phyloP scores from a whole-genome alignment of 2,888 invertebrate genomes.

The Chesias legatella region DNA sequence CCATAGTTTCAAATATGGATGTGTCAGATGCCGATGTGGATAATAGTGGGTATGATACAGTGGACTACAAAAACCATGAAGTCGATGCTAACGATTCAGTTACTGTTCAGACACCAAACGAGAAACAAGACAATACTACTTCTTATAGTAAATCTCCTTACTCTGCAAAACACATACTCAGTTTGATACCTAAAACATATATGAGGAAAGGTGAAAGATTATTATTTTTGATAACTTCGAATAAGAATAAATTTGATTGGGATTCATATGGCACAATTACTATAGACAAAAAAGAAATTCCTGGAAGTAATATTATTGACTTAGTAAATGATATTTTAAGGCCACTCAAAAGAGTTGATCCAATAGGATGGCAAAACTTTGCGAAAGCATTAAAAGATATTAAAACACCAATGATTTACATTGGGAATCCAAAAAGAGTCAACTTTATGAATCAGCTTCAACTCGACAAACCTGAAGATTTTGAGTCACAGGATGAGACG shows the following conservation, averaged over 20 bases:
- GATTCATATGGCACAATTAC: conserved; percentile 25
- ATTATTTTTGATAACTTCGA: conserved; percentile 13
- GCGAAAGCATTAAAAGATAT: conserved; percentile 27
- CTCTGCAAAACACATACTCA: conserved; percentile 12
- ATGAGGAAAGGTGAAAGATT: conserved; percentile 23
- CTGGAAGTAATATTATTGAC: conserved; percentile 34
- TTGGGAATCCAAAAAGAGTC: conserved; percentile 30
- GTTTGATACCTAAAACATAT: conserved; percentile 19
- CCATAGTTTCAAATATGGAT: conserved; percentile 3
- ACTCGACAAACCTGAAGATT: conserved; percentile 2
- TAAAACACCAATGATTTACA: conserved; percentile 26
- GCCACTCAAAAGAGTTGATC: conserved; percentile 30
- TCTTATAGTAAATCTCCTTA: conserved; percentile 16
- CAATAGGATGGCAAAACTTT: conserved; percentile 34
- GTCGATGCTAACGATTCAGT: conserved; percentile 3
- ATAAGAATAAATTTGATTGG: conserved; percentile 19
- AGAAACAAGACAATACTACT: background rate
- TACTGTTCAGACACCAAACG: conserved; percentile 3
- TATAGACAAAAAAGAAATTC: conserved; percentile 24
- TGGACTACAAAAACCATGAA: background rate
- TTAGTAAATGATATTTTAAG: conserved; percentile 31
- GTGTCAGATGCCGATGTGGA: background rate
- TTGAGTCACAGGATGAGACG: background rate
- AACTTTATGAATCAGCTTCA: conserved; percentile 14
- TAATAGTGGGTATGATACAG: background rate